Evolutionary conservation across 2,888 invertebrate genomes (phyloP).

Genomic region (Cephus pulcher): DNA sequence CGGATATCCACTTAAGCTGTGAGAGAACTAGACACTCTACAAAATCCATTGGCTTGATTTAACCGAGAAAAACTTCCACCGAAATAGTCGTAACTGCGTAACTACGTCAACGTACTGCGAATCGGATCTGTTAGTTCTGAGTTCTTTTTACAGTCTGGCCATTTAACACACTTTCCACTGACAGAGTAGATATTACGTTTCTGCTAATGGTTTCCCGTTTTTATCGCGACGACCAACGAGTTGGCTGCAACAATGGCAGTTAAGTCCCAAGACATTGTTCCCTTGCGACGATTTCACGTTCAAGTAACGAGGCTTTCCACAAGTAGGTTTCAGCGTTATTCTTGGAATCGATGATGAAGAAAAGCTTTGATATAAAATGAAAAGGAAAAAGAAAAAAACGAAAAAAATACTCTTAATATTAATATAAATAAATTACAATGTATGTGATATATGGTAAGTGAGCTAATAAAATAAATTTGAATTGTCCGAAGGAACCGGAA

Average conservation of each 20-base stretch:
- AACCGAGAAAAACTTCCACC: background rate
- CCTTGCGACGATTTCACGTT: background rate
- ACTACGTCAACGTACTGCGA: constrained; percentile 20
- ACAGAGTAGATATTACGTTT: background rate
- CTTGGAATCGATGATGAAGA: background rate
- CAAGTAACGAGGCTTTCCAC: background rate
- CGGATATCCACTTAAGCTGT: background rate
- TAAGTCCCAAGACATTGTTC: background rate
- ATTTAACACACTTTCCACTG: constrained; percentile 6
- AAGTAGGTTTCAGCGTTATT: background rate
- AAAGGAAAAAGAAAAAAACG: background rate
- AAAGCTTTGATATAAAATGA: background rate
- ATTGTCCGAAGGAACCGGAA: background rate
- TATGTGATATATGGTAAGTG: background rate
- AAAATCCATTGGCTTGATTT: background rate
- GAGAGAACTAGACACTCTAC: background rate
- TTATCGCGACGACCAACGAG: background rate
- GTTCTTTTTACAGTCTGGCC: background rate
- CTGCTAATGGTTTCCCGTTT: constrained; percentile 2
- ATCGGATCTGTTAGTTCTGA: constrained; percentile 13
- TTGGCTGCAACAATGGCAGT: background rate
- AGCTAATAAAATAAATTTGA: background rate
- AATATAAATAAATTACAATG: background rate
- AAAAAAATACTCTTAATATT: background rate
- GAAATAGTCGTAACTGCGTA: constrained; percentile 6